phyloP scores from a whole-genome alignment of 1,140 invertebrate genomes.

The Physella acuta region DNA sequence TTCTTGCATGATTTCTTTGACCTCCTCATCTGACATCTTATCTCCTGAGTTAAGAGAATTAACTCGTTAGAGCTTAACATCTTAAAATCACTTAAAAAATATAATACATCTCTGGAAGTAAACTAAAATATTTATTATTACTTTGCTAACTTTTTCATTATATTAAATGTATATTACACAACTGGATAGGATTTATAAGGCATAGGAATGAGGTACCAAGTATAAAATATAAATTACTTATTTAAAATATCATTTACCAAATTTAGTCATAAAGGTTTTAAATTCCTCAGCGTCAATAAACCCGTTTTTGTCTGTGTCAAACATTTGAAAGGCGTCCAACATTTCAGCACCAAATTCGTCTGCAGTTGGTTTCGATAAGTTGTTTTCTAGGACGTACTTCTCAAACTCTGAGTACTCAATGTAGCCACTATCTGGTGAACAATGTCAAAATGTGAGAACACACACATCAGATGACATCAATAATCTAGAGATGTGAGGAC shows the following conservation, averaged over 20 bases:
- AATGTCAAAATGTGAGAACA: too few species aligned
- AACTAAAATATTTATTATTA: too few species aligned
- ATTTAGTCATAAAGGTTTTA: slow-evolving; percentile 25
- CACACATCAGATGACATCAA: too few species aligned
- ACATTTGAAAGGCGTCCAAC: slow-evolving; percentile 95
- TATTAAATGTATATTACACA: too few species aligned
- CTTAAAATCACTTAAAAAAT: too few species aligned
- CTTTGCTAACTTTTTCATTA: too few species aligned
- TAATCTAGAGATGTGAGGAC: too few species aligned
- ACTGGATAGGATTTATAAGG: too few species aligned
- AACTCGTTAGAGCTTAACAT: too few species aligned
- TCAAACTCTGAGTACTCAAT: slow-evolving; percentile 97
- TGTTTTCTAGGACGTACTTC: slow-evolving; percentile 98
- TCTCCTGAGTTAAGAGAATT: slow-evolving; percentile 64
- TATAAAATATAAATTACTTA: too few species aligned
- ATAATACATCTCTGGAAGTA: too few species aligned
- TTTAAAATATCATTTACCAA: slow-evolving; percentile 21
- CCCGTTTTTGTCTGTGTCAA: slow-evolving; percentile 96
- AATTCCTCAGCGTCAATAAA: slow-evolving; percentile 59
- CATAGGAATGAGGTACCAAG: too few species aligned
- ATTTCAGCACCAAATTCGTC: slow-evolving; percentile 88
- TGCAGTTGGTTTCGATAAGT: slow-evolving; percentile 74
- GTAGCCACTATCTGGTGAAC: slow-evolving; percentile 34
- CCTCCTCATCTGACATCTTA: slow-evolving; percentile 83
- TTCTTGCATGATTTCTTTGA: slow-evolving; percentile 90